A percentile compares a stretch with the other conserved stretches of the same genome.
Conservation (phyloP, 1,140 invertebrate species). For the Drosophila burlai region DNA sequence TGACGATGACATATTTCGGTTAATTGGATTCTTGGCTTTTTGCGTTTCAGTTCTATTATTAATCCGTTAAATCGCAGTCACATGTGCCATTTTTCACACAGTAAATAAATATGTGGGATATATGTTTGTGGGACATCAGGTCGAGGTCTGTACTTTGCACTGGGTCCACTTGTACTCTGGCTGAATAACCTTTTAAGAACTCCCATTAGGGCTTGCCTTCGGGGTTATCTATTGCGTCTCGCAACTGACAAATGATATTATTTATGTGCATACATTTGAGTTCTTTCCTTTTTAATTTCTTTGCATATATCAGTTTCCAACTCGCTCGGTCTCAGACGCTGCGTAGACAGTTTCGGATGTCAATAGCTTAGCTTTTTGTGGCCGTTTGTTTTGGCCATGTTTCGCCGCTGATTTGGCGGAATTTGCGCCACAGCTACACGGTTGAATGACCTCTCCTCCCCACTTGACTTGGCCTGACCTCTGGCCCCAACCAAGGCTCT, state of each 20-base stretch:
- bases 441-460: constrained; percentile 62
- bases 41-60: constrained; percentile 67
- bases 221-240: constrained; percentile 18
- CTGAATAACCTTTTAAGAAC: constrained; percentile 17
- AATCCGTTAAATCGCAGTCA: constrained; percentile 65
- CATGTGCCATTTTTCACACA: constrained; percentile 70
- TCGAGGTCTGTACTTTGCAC: constrained; percentile 41
- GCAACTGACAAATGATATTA: constrained; percentile 25
- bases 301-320: constrained; percentile 51
- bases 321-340: constrained; percentile 32
- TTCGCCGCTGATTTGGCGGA: constrained; percentile 42
- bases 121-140: constrained; percentile 9
- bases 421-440: constrained; percentile 33
- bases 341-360: constrained; percentile 55
- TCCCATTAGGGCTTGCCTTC: background rate
- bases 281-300: constrained; percentile 34
- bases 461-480: constrained; percentile 49
- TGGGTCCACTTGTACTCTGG: background rate
- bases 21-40: constrained; percentile 37
- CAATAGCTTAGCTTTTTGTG: constrained; percentile 29
- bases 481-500: background rate
- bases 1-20: constrained; percentile 53
- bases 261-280: constrained; percentile 47
- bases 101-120: constrained; percentile 30
- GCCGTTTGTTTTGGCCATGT: constrained; percentile 56